phyloP scores from a whole-genome alignment of 2,797 vertebrate genomes.

The Anas flavirostris region DNA sequence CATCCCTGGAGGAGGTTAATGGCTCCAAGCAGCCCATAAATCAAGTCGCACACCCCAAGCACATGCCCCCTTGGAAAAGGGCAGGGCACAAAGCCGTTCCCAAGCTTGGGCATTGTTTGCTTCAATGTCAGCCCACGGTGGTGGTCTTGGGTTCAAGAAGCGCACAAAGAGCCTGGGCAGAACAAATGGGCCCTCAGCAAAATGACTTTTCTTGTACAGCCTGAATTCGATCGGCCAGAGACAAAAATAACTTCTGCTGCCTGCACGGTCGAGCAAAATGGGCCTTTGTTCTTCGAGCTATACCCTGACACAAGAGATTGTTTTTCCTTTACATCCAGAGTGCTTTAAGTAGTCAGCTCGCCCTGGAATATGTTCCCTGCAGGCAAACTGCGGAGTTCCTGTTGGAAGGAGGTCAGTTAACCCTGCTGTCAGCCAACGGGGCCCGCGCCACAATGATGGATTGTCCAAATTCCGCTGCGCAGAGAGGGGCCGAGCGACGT shows the following conservation, averaged over 20 bases:
- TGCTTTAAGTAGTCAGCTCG: constrained; percentile 68
- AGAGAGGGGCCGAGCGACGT: constrained; percentile 16
- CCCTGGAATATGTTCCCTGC: constrained; percentile 59
- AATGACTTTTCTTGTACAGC: constrained; percentile 46
- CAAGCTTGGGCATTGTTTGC: constrained; percentile 13
- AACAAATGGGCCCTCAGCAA: constrained; percentile 42
- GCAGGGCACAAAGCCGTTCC: constrained; percentile 32
- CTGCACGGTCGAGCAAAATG: constrained; percentile 67
- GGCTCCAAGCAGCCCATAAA: constrained; percentile 26
- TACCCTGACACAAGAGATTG: constrained; percentile 63
- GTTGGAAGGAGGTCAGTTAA: constrained; percentile 72
- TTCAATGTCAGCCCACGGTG: constrained; percentile 36
- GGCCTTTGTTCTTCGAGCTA: constrained; percentile 69
- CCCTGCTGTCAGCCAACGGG: constrained; percentile 64
- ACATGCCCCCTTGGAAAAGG: constrained; percentile 12
- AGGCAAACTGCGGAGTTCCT: constrained; percentile 57
- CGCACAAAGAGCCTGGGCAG: constrained; percentile 50
- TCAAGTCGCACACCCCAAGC: neutral
- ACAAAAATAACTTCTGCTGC: constrained; percentile 68
- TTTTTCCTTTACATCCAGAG: constrained; percentile 69
- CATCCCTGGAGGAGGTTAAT: neutral
- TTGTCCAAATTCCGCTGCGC: constrained; percentile 57
- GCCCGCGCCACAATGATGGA: constrained; percentile 49
- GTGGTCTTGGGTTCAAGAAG: constrained; percentile 48
- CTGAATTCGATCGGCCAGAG: constrained; percentile 45